These are phyloP conservation scores for Catostylus mosaicus DNA, from an alignment of 30 jellyfish, hydroid and myxozoan genomes.

Conservation along the genomic window DNA sequence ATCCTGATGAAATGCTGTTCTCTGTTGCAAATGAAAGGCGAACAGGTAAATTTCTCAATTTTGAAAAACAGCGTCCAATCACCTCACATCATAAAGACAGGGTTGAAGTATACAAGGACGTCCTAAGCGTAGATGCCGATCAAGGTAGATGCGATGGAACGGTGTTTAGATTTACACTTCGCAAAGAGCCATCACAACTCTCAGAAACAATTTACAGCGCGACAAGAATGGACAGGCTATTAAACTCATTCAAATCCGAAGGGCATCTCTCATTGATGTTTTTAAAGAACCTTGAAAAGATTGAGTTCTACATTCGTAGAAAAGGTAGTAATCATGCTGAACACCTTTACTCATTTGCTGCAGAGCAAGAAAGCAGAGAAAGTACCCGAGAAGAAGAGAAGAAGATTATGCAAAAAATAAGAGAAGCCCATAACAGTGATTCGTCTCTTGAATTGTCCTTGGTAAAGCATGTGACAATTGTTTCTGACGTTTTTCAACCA, in stretches of 20 bases:
- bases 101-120: neutral
- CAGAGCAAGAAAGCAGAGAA: neutral
- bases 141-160: conserved; percentile 68
- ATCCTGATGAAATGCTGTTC: conserved; percentile 66
- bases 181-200: conserved; percentile 63
- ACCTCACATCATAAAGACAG: conserved; percentile 2
- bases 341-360: conserved; percentile 39
- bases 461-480: conserved; percentile 19
- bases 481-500: conserved; percentile 3
- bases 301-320: conserved; percentile 41
- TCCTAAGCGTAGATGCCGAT: conserved; percentile 5
- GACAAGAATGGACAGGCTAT: conserved; percentile 29
- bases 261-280: conserved; percentile 73
- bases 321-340: conserved; percentile 30
- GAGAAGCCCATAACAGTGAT: neutral
- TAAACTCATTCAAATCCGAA: conserved; percentile 52
- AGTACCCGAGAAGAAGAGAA: neutral
- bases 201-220: conserved; percentile 50
- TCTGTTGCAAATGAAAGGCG: conserved; percentile 11
- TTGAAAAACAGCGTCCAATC: neutral
- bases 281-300: conserved; percentile 41
- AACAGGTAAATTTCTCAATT: conserved; percentile 28
- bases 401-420: neutral
- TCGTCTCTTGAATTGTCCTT: neutral
- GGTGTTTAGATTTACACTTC: conserved; percentile 60